A percentile compares a stretch with the other conserved stretches of the same genome.
phyloP scores from a whole-genome alignment of 30 jellyfish, hydroid and myxozoan genomes.

The Phacellophora camtschatica region DNA sequence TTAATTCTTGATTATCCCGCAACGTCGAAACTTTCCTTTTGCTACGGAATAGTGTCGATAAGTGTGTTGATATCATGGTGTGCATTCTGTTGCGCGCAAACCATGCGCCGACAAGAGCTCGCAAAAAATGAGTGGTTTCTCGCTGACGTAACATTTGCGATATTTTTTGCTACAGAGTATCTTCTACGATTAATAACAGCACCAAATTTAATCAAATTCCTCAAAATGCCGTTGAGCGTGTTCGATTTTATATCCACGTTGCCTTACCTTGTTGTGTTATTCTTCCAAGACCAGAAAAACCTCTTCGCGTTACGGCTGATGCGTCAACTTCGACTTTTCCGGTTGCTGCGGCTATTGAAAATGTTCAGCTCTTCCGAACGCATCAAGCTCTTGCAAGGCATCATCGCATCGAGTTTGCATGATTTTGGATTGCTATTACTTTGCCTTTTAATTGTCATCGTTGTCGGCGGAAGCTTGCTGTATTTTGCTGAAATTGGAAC shows the following conservation, averaged over 20 bases:
- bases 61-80: conserved; percentile 21
- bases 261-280: conserved; percentile 41
- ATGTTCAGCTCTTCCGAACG: conserved; percentile 62
- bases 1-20: conserved; percentile 6
- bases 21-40: background rate
- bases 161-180: conserved; percentile 44
- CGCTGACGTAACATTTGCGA: conserved; percentile 42
- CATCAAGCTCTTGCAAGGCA: conserved; percentile 11
- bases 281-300: background rate
- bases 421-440: conserved; percentile 60
- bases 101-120: conserved; percentile 13
- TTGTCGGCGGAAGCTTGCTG: conserved; percentile 68
- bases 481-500: conserved; percentile 54
- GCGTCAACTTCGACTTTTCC: conserved; percentile 45
- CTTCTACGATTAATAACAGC: conserved; percentile 24
- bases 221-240: conserved; percentile 24
- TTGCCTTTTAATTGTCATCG: conserved; percentile 61
- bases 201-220: conserved; percentile 36
- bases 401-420: conserved; percentile 62
- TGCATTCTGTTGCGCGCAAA: conserved; percentile 37
- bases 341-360: conserved; percentile 56
- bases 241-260: conserved; percentile 52
- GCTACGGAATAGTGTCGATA: conserved; percentile 14
- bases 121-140: conserved; percentile 15
- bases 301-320: conserved; percentile 3